These are phyloP conservation scores for Nixonia krombeini DNA, from an alignment of 1,140 invertebrate genomes.

Conservation along the genomic window DNA sequence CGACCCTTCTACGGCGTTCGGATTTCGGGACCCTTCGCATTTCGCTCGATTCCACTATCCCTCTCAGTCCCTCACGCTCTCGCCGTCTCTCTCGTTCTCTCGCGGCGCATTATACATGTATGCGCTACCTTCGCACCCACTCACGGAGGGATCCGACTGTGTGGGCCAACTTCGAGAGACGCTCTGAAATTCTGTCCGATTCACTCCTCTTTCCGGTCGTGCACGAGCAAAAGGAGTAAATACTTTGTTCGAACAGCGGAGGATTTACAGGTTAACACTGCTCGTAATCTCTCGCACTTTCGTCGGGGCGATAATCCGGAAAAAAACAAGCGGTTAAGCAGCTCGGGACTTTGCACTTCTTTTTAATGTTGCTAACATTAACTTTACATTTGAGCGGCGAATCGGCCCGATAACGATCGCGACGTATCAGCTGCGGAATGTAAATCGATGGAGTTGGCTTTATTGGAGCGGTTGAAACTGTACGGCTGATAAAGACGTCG, in stretches of 20 bases:
- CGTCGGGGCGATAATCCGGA: neutral
- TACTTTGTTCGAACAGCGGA: conserved; percentile 5
- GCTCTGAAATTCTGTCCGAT: conserved; percentile 6
- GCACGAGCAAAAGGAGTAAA: neutral
- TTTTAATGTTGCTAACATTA: neutral
- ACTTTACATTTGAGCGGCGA: no score
- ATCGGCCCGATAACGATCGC: no score
- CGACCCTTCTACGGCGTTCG: conserved; percentile 8
- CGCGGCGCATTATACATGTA: conserved; percentile 5
- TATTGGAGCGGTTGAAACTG: no score
- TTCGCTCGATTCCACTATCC: conserved; percentile 2
- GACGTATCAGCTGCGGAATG: no score
- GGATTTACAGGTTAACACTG: conserved; percentile 5
- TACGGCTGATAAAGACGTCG: no score
- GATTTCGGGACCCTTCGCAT: conserved; percentile 11
- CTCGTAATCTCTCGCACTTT: conserved; percentile 1
- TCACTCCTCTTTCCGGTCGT: conserved; percentile 1
- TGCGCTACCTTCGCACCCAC: conserved; percentile 8
- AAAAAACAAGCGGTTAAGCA: neutral
- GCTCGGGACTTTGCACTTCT: neutral
- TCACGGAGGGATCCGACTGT: conserved; percentile 4
- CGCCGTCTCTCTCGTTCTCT: conserved; percentile 1
- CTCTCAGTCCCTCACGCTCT: neutral
- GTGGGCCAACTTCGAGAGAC: conserved; percentile 7
- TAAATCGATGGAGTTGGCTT: no score